Conservation (phyloP, 2,113 vertebrate species). For the Chaetodon trifascialis region DNA sequence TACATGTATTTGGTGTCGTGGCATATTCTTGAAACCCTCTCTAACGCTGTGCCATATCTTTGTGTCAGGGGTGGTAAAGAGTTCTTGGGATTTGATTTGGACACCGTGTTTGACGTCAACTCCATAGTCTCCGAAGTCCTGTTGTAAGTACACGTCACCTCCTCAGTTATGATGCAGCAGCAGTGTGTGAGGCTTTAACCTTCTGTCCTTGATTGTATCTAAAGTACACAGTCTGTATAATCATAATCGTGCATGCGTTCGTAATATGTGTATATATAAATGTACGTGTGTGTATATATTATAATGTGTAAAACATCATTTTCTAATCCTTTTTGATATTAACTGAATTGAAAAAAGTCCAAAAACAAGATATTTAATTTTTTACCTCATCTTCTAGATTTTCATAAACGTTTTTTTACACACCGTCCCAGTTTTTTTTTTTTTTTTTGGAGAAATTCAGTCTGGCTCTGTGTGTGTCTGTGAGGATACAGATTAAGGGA, state of each 20-base stretch:
- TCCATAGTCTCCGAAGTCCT: constrained; percentile 92
- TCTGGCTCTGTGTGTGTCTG: neutral
- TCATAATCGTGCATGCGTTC: too few species aligned
- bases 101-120: constrained; percentile 91
- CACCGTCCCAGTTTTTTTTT: too few species aligned
- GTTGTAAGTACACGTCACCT: constrained; percentile 89
- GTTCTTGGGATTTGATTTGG: constrained; percentile 89
- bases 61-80: constrained; percentile 84
- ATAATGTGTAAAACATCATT: too few species aligned
- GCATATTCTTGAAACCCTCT: neutral
- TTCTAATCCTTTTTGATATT: too few species aligned
- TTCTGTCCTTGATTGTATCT: too few species aligned
- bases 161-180: neutral
- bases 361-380: too few species aligned
- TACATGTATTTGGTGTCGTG: neutral
- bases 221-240: too few species aligned
- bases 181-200: neutral
- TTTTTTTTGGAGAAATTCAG: neutral
- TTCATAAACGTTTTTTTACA: neutral
- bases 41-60: neutral
- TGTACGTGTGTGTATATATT: too few species aligned
- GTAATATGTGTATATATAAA: too few species aligned
- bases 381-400: neutral
- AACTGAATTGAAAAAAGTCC: too few species aligned
- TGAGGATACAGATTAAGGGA: neutral